These are phyloP conservation scores for Pantherophis alleghaniensis DNA, from an alignment of 2,797 vertebrate genomes.

Conservation along the genomic window DNA sequence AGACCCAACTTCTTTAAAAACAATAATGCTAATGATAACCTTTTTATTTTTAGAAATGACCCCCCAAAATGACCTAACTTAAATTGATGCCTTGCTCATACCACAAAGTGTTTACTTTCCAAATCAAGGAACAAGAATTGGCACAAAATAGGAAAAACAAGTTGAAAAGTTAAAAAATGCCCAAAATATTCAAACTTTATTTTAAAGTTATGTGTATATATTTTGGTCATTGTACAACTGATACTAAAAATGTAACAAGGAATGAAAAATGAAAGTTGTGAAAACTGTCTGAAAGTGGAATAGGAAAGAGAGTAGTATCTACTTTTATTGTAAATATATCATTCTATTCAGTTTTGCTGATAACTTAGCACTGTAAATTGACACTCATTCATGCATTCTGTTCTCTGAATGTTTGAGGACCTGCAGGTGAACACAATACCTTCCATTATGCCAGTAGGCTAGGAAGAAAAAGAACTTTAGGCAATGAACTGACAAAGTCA, in stretches of 20 bases:
- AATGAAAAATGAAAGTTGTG: background rate
- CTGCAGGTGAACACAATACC: background rate
- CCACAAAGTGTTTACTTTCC: conserved; percentile 17
- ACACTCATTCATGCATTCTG: background rate
- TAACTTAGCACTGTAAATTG: background rate
- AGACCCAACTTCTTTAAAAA: background rate
- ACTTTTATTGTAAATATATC: background rate
- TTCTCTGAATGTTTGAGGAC: background rate
- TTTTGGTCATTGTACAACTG: background rate
- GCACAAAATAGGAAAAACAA: background rate
- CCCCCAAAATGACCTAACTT: background rate
- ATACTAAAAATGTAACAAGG: background rate
- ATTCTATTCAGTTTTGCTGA: background rate
- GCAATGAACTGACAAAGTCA: background rate
- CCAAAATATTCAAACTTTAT: background rate
- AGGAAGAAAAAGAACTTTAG: background rate
- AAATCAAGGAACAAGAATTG: background rate
- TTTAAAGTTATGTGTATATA: background rate
- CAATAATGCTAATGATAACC: background rate
- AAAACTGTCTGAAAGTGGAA: background rate
- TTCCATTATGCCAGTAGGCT: conserved; percentile 11
- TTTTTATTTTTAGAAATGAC: background rate
- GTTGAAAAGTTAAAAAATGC: background rate
- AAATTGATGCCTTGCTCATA: conserved; percentile 2
- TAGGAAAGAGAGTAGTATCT: background rate